Evolutionary conservation across 2,888 invertebrate genomes (phyloP).

Genomic region (Galerucella pusilla): DNA sequence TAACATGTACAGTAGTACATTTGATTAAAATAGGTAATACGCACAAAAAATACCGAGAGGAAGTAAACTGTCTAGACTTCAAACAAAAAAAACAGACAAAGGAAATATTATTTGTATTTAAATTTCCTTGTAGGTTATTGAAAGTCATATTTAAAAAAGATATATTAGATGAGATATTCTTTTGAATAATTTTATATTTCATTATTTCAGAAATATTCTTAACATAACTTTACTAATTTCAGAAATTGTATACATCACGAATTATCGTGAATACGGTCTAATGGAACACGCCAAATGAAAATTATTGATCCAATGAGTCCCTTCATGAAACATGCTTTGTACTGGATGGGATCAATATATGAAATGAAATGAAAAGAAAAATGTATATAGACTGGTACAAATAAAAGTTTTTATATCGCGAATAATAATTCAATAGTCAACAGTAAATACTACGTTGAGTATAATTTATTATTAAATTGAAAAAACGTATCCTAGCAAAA

Average conservation of each 20-base stretch:
- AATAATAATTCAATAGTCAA: neutral
- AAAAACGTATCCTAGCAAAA: too few species aligned
- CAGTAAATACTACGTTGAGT: neutral
- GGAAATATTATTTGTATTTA: neutral
- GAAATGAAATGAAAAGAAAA: conserved; percentile 21
- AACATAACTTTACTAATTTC: neutral
- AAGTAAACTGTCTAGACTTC: too few species aligned
- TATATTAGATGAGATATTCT: neutral
- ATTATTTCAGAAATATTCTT: neutral
- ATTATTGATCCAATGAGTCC: conserved; percentile 33
- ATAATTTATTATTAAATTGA: too few species aligned
- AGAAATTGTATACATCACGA: conserved; percentile 16
- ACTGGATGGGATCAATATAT: conserved; percentile 16
- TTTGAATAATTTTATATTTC: neutral
- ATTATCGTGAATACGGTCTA: conserved; percentile 21
- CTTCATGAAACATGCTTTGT: conserved; percentile 22
- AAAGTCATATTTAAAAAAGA: neutral
- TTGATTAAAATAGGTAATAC: too few species aligned
- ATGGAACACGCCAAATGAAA: conserved; percentile 38
- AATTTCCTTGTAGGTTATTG: too few species aligned
- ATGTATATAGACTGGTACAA: conserved; percentile 18
- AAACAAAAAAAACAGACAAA: neutral
- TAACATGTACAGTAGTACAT: too few species aligned
- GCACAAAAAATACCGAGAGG: too few species aligned
- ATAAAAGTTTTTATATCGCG: neutral